Evolutionary conservation across 2,113 vertebrate species (phyloP).

Genomic region (Chlorodrepanis virens): DNA sequence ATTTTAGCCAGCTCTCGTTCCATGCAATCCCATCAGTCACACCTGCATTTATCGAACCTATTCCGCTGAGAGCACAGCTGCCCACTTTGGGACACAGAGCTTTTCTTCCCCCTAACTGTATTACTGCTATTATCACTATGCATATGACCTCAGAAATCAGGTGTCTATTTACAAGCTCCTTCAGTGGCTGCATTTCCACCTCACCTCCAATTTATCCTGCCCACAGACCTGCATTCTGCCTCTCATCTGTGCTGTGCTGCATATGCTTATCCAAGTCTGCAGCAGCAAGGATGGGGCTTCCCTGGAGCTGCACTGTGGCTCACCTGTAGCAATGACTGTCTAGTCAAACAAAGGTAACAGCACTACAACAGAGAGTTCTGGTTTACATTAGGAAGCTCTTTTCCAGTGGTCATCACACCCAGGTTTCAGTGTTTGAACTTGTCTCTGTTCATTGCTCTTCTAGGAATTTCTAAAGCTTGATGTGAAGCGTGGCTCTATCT

Average conservation of each 20-base stretch:
- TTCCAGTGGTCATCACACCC: background rate
- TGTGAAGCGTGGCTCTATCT: background rate
- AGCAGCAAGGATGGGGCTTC: background rate
- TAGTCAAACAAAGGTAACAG: background rate
- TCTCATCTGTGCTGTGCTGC: background rate
- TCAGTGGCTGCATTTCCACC: background rate
- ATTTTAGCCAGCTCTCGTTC: background rate
- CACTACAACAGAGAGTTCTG: background rate
- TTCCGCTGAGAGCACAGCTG: background rate
- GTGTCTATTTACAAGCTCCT: background rate
- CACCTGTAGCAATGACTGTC: background rate
- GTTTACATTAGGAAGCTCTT: background rate
- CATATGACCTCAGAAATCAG: background rate
- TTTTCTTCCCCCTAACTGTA: background rate
- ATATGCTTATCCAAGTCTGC: background rate
- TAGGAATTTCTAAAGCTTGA: conserved; percentile 9
- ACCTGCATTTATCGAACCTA: background rate
- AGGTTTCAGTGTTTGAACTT: background rate
- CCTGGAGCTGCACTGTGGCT: background rate
- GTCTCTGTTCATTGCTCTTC: conserved; percentile 11
- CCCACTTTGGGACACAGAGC: background rate
- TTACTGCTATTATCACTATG: background rate
- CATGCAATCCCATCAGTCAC: background rate
- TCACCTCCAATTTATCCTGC: background rate
- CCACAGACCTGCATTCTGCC: background rate